A percentile compares a stretch with the other conserved stretches of the same genome.
Evolutionary conservation across 1,140 invertebrate species (phyloP).

Genomic region (Heliconius nattereri): DNA sequence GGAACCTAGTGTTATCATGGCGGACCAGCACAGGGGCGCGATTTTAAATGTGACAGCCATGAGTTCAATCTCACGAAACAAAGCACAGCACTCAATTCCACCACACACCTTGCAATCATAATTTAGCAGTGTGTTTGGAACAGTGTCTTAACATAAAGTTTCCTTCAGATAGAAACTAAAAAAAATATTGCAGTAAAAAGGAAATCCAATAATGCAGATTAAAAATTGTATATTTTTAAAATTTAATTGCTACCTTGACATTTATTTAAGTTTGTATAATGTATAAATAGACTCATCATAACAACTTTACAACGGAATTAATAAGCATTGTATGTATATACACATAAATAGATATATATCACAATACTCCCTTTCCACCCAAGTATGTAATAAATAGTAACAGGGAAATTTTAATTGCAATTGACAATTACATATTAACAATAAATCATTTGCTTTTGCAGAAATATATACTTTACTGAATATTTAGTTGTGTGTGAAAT

Average conservation of each 20-base stretch:
- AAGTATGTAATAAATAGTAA: too few relatives aligned
- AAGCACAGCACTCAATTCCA: not conserved
- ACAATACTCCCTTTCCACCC: too few relatives aligned
- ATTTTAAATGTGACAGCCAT: too few relatives aligned
- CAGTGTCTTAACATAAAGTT: not conserved
- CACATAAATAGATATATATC: too few relatives aligned
- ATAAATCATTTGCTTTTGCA: too few relatives aligned
- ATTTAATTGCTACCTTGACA: not conserved
- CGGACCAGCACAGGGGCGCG: too few relatives aligned
- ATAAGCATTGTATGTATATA: too few relatives aligned
- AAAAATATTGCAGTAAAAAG: not conserved
- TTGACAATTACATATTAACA: too few relatives aligned
- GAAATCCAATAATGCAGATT: constrained; percentile 1
- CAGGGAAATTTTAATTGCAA: too few relatives aligned
- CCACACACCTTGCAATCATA: not conserved
- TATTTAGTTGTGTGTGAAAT: too few relatives aligned
- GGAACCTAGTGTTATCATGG: not conserved
- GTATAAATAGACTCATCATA: not conserved
- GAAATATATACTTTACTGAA: too few relatives aligned
- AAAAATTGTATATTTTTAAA: not conserved
- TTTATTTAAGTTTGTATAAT: not conserved
- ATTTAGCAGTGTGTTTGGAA: not conserved
- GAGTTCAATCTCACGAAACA: not conserved
- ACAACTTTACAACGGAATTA: too few relatives aligned
- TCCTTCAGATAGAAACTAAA: not conserved